phyloP scores from a whole-genome alignment of 2,797 vertebrate species.

The Mus minutoides region DNA sequence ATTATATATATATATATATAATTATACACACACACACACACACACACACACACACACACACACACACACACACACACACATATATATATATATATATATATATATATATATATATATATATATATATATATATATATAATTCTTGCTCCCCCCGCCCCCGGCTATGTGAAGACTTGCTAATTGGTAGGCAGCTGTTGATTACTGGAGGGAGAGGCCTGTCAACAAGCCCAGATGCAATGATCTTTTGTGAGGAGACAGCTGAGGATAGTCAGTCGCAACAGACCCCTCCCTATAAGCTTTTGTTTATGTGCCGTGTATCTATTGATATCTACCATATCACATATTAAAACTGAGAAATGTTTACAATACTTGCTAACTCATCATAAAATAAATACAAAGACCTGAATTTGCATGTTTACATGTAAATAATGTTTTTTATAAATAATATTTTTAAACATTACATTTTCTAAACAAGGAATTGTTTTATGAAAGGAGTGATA shows the following conservation, averaged over 20 bases:
- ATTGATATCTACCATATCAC: background rate
- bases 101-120: background rate
- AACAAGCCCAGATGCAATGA: background rate
- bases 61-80: too few relatives aligned
- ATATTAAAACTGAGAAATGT: background rate
- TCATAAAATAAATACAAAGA: constrained; percentile 23
- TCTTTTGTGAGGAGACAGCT: background rate
- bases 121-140: background rate
- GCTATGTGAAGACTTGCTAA: background rate
- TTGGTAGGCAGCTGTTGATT: too few relatives aligned
- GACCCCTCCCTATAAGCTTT: background rate
- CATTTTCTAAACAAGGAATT: constrained; percentile 30
- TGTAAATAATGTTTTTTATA: background rate
- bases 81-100: background rate
- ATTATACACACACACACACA: too few relatives aligned
- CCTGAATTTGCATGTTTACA: background rate
- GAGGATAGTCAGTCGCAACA: background rate
- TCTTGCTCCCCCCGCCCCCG: background rate
- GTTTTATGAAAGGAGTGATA: background rate
- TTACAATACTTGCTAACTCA: background rate
- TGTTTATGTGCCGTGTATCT: background rate
- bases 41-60: too few relatives aligned
- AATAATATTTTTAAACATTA: constrained; percentile 4
- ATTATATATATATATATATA: too few relatives aligned
- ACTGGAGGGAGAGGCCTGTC: background rate